These are phyloP conservation scores for Myotis pilosus DNA, from an alignment of 2,797 vertebrate species.

Conservation along the genomic window DNA sequence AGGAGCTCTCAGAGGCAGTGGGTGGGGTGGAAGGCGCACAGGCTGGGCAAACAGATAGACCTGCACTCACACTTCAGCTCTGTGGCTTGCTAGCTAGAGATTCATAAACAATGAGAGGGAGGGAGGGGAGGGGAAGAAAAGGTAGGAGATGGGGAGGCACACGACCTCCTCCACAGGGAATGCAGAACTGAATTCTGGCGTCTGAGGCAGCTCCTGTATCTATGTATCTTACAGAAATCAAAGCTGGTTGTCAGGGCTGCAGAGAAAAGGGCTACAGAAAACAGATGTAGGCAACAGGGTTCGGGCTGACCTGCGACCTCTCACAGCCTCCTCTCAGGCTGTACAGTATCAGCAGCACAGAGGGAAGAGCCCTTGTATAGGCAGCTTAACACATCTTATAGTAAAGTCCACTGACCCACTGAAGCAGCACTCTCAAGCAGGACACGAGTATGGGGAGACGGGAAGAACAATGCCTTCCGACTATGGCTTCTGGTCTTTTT, in stretches of 20 bases:
- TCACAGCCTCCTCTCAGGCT: not conserved
- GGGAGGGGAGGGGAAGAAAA: not conserved
- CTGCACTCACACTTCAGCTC: not conserved
- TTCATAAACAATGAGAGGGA: not conserved
- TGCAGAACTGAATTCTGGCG: not conserved
- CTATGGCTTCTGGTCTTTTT: constrained; percentile 1
- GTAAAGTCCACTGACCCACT: not conserved
- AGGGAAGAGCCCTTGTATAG: not conserved
- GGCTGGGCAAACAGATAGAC: not conserved
- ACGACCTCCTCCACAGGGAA: not conserved
- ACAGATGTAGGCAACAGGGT: not conserved
- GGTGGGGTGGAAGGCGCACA: not conserved
- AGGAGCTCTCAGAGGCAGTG: not conserved
- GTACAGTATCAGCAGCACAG: too few species aligned
- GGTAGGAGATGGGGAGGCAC: not conserved
- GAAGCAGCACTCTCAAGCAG: not conserved
- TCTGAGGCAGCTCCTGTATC: not conserved
- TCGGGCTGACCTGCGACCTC: not conserved
- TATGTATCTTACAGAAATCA: not conserved
- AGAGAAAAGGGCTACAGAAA: not conserved
- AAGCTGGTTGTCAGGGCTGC: not conserved
- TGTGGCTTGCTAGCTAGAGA: not conserved
- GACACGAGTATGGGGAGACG: not conserved
- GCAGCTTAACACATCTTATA: not conserved
- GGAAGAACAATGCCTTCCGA: not conserved